Base-by-base conservation (phyloP, 2,797 vertebrate genomes). In the Molossus alvarezi region DNA sequence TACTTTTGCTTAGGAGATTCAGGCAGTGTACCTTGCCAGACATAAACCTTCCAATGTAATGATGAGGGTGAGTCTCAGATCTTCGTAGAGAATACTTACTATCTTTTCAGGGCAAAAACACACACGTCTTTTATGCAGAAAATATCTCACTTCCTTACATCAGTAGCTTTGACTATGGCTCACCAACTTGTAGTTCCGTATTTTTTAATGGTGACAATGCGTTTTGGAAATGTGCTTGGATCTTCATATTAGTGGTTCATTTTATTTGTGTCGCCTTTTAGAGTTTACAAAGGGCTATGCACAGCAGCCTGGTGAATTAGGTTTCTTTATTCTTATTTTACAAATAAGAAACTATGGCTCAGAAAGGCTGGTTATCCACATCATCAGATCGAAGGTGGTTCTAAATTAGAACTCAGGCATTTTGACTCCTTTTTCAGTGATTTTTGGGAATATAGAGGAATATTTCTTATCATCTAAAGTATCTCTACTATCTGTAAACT, bases 261-360 rank as follows among this genome's bases (percentile, higher is more conserved):
- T 77, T 23, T 76, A 33, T 89, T 92, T 92, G 57, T 17, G 21
- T 85, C 90, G 84, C 55, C 45, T 95, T 91, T 84, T 67, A 67
- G 55, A 84, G 86, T 67, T 95, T 71, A 25, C 55, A 81, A 55
- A 93, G 53, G 29, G 20, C 48, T 65, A 9, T 37, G 23, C 27
- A 84, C 9, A 29, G 8, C 17, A 64, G 27, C 55, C 29, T 79
- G 48, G 3, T 73, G 72, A 89, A 67, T 48, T 83, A 94, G 72
- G 20, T 48, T 20, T 60, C 41, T 3, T 64, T 79, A 71, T n/a
- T 41, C 25, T 92, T 55, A 72, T 83, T 90, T 94, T 80, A 48
- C 80, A 94, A 64, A 90, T 20, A 55, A 82, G 58, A 92, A 82
- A 55, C 41, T 84, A 8, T 41, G 23, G 27, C 67, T 88, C 21